Percentiles rank a stretch among this genome's conserved stretches.
phyloP scores from a whole-genome alignment of 2,888 invertebrate genomes.

The Crioceris asparagi region DNA sequence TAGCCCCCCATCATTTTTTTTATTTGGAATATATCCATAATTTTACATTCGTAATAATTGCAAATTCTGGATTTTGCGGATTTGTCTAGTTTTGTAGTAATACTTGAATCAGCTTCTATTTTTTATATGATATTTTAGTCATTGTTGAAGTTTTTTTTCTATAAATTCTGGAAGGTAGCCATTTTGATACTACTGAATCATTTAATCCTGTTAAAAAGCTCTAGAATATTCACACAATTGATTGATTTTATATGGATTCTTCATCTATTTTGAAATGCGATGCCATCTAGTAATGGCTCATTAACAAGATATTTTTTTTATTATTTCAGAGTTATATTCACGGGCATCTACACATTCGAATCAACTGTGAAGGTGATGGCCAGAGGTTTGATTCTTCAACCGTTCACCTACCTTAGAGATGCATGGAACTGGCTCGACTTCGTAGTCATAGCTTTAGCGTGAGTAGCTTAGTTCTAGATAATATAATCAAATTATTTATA shows the following conservation, averaged over 20 bases:
- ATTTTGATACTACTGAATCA: no score
- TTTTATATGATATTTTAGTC: no score
- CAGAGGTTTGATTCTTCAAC: slow-evolving; percentile 97
- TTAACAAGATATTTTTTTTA: slow-evolving; percentile 2
- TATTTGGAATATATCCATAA: slow-evolving; percentile 96
- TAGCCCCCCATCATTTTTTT: slow-evolving; percentile 1
- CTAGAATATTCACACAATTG: no score
- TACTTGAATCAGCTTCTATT: no score
- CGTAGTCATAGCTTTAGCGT: slow-evolving; percentile 99
- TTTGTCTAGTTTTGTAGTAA: no score
- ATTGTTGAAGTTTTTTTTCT: no score
- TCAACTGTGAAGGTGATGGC: slow-evolving; percentile 98
- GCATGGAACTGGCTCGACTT: slow-evolving; percentile 99
- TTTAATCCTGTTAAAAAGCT: no score
- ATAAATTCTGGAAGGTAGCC: no score
- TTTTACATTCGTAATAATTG: slow-evolving; percentile 98
- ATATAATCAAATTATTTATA: no score
- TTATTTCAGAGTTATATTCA: slow-evolving; percentile 95
- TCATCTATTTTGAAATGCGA: no score
- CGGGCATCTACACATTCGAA: slow-evolving; percentile 99
- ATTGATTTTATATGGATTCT: no score
- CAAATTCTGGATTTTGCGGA: slow-evolving; percentile 99
- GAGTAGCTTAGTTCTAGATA: slow-evolving; percentile 60
- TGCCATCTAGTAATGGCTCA: no score
- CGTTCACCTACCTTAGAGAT: slow-evolving; percentile 99